Conservation (phyloP, 2,113 vertebrate species). For the Cyprinodon tularosa region DNA sequence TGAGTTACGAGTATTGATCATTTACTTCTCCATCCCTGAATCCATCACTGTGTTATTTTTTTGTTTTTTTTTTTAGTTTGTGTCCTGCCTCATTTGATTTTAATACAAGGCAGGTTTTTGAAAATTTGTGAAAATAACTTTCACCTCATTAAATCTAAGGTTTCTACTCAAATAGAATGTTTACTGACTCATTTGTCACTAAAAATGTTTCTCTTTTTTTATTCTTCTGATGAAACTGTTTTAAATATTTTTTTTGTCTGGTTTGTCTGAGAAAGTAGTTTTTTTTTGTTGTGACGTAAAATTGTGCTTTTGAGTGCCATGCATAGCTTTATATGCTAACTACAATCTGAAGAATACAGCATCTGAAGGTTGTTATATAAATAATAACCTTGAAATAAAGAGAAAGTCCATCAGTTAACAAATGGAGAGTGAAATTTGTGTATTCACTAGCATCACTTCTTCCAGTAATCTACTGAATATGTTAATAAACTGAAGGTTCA, state of each 20-base stretch:
- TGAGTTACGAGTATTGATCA: constrained; percentile 84
- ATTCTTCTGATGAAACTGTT: not conserved
- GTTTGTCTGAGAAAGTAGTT: not conserved
- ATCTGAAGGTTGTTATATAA: too few relatives aligned
- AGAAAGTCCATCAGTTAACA: too few relatives aligned
- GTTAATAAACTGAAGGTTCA: too few relatives aligned
- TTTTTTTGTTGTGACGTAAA: too few relatives aligned
- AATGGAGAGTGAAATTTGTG: too few relatives aligned
- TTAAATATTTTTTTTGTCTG: not conserved
- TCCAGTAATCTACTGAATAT: too few relatives aligned
- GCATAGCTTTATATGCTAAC: too few relatives aligned
- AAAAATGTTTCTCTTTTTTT: not conserved
- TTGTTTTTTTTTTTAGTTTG: constrained; percentile 57
- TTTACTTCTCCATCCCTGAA: constrained; percentile 57
- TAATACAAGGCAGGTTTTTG: constrained; percentile 48
- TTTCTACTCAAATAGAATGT: constrained; percentile 60
- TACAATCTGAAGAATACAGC: too few relatives aligned
- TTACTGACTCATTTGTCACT: constrained; percentile 2
- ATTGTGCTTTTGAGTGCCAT: too few relatives aligned
- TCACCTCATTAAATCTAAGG: constrained; percentile 71
- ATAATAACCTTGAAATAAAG: too few relatives aligned
- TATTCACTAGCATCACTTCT: too few relatives aligned
- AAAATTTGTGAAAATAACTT: constrained; percentile 67
- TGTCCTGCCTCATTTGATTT: constrained; percentile 45
- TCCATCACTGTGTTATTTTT: constrained; percentile 43